Evolutionary conservation across 2,113 vertebrate genomes (phyloP).

Genomic region (Chloropsis cyanopogon): DNA sequence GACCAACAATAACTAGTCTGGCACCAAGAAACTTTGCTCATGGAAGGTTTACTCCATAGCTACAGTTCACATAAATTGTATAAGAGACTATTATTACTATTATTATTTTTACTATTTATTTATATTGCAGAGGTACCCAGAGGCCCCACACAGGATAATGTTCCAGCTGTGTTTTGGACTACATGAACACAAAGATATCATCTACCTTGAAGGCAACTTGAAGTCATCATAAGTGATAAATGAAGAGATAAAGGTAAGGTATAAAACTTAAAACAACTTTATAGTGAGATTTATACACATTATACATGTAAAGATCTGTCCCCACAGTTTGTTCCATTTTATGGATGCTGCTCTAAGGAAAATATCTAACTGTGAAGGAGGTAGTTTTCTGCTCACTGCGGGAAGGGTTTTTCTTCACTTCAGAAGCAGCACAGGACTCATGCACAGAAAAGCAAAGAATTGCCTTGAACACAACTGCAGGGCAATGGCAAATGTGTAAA

Average conservation of each 20-base stretch:
- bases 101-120: not conserved
- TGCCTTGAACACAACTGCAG: not conserved
- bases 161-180: not conserved
- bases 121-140: not conserved
- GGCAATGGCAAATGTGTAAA: not conserved
- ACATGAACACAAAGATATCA: not conserved
- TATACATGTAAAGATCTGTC: not conserved
- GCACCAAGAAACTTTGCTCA: not conserved
- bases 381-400: not conserved
- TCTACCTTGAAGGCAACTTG: not conserved
- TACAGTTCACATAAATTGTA: not conserved
- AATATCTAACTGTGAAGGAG: not conserved
- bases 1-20: conserved; percentile 11
- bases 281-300: not conserved
- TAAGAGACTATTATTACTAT: not conserved
- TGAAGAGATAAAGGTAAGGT: not conserved
- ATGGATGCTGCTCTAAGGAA: not conserved
- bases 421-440: not conserved
- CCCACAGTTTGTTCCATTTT: not conserved
- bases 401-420: not conserved
- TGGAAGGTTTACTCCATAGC: not conserved
- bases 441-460: not conserved
- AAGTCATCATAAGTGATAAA: not conserved
- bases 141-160: not conserved
- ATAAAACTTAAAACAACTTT: not conserved